Conservation (phyloP, 1,140 invertebrate genomes). For the Halesus radiatus region DNA sequence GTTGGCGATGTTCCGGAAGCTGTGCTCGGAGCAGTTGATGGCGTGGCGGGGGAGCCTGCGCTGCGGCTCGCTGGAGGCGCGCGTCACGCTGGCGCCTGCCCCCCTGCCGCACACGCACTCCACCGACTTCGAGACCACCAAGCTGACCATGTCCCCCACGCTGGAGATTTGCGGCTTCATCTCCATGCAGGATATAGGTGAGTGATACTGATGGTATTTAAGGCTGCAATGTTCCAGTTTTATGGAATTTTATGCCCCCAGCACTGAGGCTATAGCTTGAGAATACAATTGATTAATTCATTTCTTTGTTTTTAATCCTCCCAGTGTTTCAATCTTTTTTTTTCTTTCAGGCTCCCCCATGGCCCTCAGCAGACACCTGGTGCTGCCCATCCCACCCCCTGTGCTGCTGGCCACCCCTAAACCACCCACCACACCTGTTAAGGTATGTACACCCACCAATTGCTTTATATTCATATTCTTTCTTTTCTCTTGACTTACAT, state of each 20-base stretch:
- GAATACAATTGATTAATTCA: no score
- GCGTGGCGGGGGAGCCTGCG: constrained; percentile 66
- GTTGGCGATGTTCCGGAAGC: constrained; percentile 61
- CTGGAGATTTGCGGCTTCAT: constrained; percentile 67
- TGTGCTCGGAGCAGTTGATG: constrained; percentile 67
- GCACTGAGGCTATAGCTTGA: no score
- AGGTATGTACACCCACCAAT: constrained; percentile 30
- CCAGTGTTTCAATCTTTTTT: no score
- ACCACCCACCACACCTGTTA: constrained; percentile 40
- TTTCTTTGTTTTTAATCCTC: no score
- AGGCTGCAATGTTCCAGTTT: no score
- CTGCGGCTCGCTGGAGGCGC: constrained; percentile 66
- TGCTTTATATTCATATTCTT: no score
- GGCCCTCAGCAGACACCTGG: constrained; percentile 89
- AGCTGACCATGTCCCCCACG: constrained; percentile 60
- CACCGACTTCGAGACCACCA: constrained; percentile 52
- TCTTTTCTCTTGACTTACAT: no score
- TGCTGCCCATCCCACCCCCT: constrained; percentile 78
- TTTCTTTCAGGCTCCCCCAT: constrained; percentile 85
- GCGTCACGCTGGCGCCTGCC: constrained; percentile 62
- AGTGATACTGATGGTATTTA: no score
- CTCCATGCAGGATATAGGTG: constrained; percentile 65
- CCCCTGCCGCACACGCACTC: constrained; percentile 60
- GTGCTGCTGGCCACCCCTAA: constrained; percentile 32
- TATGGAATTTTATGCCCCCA: no score